Percentiles rank a stretch among this genome's conserved stretches.
Evolutionary conservation across 2,888 invertebrate species (phyloP).

Genomic region (Lasioglossum lativentre): DNA sequence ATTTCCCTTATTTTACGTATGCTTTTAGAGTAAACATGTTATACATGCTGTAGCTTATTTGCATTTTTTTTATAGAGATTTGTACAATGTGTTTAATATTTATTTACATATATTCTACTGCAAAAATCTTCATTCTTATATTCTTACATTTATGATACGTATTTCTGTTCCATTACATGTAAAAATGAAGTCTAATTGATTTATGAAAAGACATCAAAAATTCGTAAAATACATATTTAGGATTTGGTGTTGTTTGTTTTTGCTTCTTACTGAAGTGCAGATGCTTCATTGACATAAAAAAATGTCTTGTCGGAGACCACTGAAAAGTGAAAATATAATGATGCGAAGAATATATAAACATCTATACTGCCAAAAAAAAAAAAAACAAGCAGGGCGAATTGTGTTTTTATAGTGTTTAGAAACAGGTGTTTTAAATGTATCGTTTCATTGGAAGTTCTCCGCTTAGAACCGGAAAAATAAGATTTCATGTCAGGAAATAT

Average conservation of each 20-base stretch:
- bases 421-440: constrained; percentile 5
- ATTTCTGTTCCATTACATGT: constrained; percentile 30
- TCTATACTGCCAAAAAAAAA: constrained; percentile 48
- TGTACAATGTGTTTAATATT: constrained; percentile 42
- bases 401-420: constrained; percentile 19
- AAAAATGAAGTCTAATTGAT: constrained; percentile 23
- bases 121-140: constrained; percentile 7
- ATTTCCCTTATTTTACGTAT: constrained; percentile 33
- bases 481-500: not conserved
- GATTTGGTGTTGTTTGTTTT: constrained; percentile 23
- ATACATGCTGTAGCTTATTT: constrained; percentile 48
- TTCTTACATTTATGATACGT: constrained; percentile 28
- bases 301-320: constrained; percentile 50
- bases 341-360: constrained; percentile 12
- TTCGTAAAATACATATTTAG: constrained; percentile 31
- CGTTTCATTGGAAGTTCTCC: constrained; percentile 7
- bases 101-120: constrained; percentile 22
- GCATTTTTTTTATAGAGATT: constrained; percentile 35
- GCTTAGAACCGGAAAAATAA: not conserved
- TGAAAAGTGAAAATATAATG: constrained; percentile 10
- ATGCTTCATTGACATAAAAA: constrained; percentile 18
- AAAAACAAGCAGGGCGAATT: not conserved
- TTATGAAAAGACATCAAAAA: constrained; percentile 41
- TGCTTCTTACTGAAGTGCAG: constrained; percentile 30
- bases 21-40: constrained; percentile 52